A percentile compares a stretch with the other conserved stretches of the same genome.
phyloP scores from a whole-genome alignment of 2,113 vertebrate genomes.

The Microtus oregoni region DNA sequence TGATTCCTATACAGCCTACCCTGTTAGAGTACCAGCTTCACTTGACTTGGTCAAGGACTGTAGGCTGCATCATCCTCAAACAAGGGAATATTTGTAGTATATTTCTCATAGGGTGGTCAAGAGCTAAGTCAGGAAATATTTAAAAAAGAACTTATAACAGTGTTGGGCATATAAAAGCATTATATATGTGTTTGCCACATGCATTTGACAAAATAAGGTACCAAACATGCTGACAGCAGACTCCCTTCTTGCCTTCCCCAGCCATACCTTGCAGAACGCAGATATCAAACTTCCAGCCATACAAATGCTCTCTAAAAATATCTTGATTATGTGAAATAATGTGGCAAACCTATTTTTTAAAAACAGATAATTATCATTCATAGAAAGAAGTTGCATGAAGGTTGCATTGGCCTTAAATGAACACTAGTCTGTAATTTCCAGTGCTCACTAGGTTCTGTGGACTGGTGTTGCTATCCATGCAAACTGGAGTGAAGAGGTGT shows the following conservation, averaged over 20 bases:
- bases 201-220: slow-evolving; percentile 16
- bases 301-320: not conserved
- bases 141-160: slow-evolving; percentile 40
- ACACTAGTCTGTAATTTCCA: not conserved
- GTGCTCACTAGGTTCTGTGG: not conserved
- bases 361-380: not conserved
- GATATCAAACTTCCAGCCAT: slow-evolving; percentile 22
- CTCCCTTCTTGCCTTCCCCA: not conserved
- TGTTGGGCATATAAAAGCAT: not conserved
- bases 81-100: not conserved
- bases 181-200: not conserved
- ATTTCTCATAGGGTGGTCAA: not conserved
- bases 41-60: not conserved
- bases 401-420: not conserved
- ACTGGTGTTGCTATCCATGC: slow-evolving; percentile 18
- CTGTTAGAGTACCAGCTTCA: not conserved
- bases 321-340: not conserved
- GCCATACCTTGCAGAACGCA: not conserved
- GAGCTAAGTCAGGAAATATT: not conserved
- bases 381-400: not conserved
- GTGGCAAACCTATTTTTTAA: not conserved
- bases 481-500: not conserved
- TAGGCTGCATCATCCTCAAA: not conserved
- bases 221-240: not conserved
- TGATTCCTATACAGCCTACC: not conserved